phyloP scores from a whole-genome alignment of 2,888 invertebrate genomes.

The Drosophila setosimentum region DNA sequence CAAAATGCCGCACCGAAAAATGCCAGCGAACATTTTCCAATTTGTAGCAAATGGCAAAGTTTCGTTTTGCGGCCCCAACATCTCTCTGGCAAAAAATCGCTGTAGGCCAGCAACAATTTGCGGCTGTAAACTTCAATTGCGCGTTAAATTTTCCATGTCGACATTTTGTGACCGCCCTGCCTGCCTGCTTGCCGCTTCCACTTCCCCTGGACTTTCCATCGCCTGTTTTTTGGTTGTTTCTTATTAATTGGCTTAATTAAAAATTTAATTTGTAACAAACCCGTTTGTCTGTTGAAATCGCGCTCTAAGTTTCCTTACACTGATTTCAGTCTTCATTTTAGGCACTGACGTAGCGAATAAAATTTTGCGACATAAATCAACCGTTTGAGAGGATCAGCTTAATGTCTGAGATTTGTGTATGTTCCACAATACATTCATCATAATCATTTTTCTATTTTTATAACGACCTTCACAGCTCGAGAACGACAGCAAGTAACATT shows the following conservation, averaged over 20 bases:
- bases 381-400: slow-evolving; percentile 13
- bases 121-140: slow-evolving; percentile 77
- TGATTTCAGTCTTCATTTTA: slow-evolving; percentile 18
- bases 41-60: slow-evolving; percentile 68
- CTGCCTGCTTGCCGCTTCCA: not conserved
- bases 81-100: slow-evolving; percentile 12
- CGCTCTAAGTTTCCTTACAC: slow-evolving; percentile 31
- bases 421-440: slow-evolving; percentile 27
- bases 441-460: slow-evolving; percentile 24
- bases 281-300: slow-evolving; percentile 44
- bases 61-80: slow-evolving; percentile 47
- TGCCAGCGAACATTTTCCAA: slow-evolving; percentile 49
- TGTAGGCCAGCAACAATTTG: slow-evolving; percentile 54
- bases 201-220: too few relatives aligned
- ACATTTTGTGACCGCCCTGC: slow-evolving; percentile 44
- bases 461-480: not conserved
- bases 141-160: slow-evolving; percentile 74
- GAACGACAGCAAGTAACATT: slow-evolving; percentile 2
- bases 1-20: slow-evolving; percentile 31
- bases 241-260: slow-evolving; percentile 80
- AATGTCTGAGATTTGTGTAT: slow-evolving; percentile 21
- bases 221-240: slow-evolving; percentile 19
- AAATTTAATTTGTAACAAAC: slow-evolving; percentile 71
- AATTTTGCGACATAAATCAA: slow-evolving; percentile 46
- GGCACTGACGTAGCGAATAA: slow-evolving; percentile 9